Evolutionary conservation across 2,113 vertebrate genomes (phyloP).

Genomic region (Gallinago paraguaiae): DNA sequence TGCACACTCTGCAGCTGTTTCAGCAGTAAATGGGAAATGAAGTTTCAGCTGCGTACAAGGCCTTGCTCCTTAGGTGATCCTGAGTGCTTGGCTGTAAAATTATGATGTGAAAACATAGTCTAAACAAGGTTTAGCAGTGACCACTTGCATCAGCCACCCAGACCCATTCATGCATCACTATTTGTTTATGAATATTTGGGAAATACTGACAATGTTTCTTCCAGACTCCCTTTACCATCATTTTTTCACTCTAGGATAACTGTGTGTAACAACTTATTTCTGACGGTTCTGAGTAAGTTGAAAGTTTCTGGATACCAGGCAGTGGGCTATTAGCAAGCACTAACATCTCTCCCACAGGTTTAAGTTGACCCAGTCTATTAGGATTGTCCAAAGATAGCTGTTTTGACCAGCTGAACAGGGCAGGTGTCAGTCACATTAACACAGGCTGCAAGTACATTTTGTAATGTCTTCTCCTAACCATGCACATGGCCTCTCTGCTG

Average conservation of each 20-base stretch:
- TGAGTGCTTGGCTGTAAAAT: neutral
- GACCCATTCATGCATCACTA: neutral
- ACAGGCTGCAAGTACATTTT: neutral
- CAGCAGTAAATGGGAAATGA: neutral
- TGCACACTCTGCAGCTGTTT: neutral
- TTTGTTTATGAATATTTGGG: neutral
- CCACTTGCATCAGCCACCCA: neutral
- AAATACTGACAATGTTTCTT: neutral
- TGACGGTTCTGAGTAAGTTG: neutral
- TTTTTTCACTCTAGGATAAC: neutral
- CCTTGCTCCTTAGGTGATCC: neutral
- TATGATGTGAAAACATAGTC: neutral
- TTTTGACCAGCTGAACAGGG: neutral
- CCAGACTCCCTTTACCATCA: neutral
- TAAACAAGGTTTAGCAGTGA: neutral
- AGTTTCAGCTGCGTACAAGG: neutral
- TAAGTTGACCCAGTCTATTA: neutral
- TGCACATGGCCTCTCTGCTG: fast-evolving
- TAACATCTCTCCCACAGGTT: neutral
- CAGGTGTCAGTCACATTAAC: neutral
- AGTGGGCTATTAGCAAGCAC: neutral
- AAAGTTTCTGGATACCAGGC: neutral
- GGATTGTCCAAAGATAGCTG: no score
- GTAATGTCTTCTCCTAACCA: neutral
- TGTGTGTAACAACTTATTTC: neutral